Percentiles rank a stretch among this genome's conserved stretches.
These are phyloP conservation scores for Loxodonta africana DNA, from an alignment of 2,113 vertebrate genomes.

Conservation along the genomic window DNA sequence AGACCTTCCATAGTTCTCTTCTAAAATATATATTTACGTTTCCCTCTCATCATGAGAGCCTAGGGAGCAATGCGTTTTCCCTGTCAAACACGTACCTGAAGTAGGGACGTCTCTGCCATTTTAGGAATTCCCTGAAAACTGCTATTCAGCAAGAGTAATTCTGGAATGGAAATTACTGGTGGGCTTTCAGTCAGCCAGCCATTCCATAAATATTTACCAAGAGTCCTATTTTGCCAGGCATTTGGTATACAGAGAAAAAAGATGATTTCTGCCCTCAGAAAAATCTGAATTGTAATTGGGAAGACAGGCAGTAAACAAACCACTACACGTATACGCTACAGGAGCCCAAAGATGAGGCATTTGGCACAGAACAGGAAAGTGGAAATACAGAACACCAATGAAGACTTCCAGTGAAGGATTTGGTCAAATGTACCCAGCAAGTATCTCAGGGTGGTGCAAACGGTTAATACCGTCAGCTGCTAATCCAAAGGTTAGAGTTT, in stretches of 20 bases:
- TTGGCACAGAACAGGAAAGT: background rate
- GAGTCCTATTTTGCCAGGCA: background rate
- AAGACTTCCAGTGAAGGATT: background rate
- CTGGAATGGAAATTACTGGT: background rate
- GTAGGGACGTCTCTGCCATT: background rate
- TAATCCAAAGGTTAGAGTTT: background rate
- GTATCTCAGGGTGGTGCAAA: background rate
- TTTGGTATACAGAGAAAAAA: background rate
- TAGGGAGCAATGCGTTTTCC: background rate
- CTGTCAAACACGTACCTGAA: background rate
- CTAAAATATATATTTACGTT: background rate
- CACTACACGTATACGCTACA: background rate
- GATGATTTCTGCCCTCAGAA: background rate
- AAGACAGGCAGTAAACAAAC: background rate
- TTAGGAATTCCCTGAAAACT: background rate
- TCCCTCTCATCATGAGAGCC: background rate
- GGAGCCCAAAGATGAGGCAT: background rate
- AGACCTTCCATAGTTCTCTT: background rate
- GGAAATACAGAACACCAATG: background rate
- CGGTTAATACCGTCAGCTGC: background rate
- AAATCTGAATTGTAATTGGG: constrained; percentile 31
- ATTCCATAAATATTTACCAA: background rate
- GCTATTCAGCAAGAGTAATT: background rate
- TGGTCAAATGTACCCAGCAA: background rate
- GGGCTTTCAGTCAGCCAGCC: background rate